Evolutionary conservation across 2,113 vertebrate species (phyloP), one percentile per base, ranked within the genome.

Genomic region (Caracal caracal): DNA sequence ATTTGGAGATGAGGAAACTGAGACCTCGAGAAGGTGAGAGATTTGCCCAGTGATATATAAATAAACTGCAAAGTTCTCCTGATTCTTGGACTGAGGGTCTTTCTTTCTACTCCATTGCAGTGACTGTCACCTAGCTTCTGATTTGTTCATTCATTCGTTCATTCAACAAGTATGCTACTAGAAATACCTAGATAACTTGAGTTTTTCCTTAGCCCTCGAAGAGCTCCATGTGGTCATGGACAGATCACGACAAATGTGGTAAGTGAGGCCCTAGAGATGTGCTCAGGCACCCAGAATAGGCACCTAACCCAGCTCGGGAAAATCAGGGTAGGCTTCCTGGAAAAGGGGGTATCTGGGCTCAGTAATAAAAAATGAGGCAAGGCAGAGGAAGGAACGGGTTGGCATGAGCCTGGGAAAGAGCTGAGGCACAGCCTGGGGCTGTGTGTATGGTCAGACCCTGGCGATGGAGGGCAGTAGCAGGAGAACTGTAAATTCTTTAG

Each of bases 281-380:
- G n/a, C 81, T 71, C 63, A 47, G 53, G 51, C 11, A 47, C 35
- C 20, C 33, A 43, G 12, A 75, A 33, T 37, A 81, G 73, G 61
- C 19, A 20, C 13, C 35, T 35, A 59, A n/a, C 16, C 17, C 28
- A 24, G 35, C 33, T 28, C 12, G 49, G 35, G 37, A 40, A 81
- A 95, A 96, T n/a, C 47, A 20, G 53, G 51, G 73, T 16, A 30
- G 80, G 37, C 75, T 94, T 94, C 88, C 83, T 76, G 78, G 90
- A 96, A 28, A 83, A 76, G 4, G 5, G n/a, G 20, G 30, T 30
- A 8, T 53, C 59, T 93, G 59, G 49, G 15, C 59, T 89, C 51
- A 93, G 30, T 83, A 47, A 17, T 53, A 56, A 85, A 49, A 75
- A 90, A 33, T 5, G 47, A 79, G 47, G n/a, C 10, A 40, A 59